Conservation (phyloP, 2,113 vertebrate species). For the Rhinolophus ferrumequinum region DNA sequence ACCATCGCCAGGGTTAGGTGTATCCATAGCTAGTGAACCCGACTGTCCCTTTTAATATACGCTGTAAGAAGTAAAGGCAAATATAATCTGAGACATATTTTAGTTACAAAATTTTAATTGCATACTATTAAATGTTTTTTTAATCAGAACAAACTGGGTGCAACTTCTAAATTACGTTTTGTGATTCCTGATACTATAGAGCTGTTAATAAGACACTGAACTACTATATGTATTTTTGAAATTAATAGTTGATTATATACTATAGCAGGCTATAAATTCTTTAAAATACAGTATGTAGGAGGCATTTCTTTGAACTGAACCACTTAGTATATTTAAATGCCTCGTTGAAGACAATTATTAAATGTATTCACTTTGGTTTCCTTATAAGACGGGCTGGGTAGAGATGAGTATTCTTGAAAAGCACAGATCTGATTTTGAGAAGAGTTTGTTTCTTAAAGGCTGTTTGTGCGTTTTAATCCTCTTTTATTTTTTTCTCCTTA, state of each 20-base stretch:
- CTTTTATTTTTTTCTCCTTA: not conserved
- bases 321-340: not conserved
- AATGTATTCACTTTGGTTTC: not conserved
- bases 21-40: not conserved
- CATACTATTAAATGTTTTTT: accelerated
- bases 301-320: constrained; percentile 1
- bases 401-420: not conserved
- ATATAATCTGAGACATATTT: not conserved
- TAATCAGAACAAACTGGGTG: not conserved
- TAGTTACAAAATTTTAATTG: not conserved
- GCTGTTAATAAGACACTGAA: not conserved
- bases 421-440: not conserved
- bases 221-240: not conserved
- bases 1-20: not conserved
- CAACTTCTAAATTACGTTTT: not conserved
- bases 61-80: not conserved
- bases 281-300: not conserved
- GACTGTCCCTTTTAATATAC: not conserved
- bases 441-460: not conserved
- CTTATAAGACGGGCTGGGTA: not conserved
- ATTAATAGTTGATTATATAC: not conserved
- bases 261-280: not conserved
- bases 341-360: not conserved
- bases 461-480: not conserved
- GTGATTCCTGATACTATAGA: not conserved